Evolutionary conservation across 2,888 invertebrate genomes (phyloP), one percentile per base, ranked within the genome.

Genomic region (Hipparchia sbordonii): DNA sequence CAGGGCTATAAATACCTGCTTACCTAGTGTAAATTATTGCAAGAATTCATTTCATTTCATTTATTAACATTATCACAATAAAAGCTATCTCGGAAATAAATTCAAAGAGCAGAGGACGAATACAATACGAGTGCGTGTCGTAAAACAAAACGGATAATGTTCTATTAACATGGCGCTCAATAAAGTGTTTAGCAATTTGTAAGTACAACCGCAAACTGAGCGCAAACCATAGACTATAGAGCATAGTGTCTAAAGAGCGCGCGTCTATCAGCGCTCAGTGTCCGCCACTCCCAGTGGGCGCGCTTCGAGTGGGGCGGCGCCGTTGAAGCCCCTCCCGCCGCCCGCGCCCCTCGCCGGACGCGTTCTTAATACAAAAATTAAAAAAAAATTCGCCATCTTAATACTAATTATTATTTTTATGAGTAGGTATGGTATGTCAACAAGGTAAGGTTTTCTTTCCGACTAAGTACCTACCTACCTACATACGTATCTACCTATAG

Each of bases 261-360:
- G 72, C 74, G 72, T 73, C 76, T 74, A 74, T 74, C 73, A 69
- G 48, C 57, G 68, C 68, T 56, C 72, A 77, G 80, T 76, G 82
- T 77, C 87, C 86, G 89, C 89, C 90, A 88, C 74, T 61, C 69
- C 69, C 69, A 69, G 84, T 87, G 89, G 85, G 87, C 88, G 89
- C 87, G 90, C 89, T 76, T 78, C 67, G 72, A 63, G 84, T 71
- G 82, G 81, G 92, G 92, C 90, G 92, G 89, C 75, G 85, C 87
- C 78, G 73, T 66, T 51, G 59, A 81, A 59, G 88, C 89, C 80
- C 85, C 92, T 80, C 90, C 92, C 87, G 71, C 73, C 48, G 61
- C 69, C 52, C 61, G 69, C 69, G 61, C 60, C 69, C 61, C 52
- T 69, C 69, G 67, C 71, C 75, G 68, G 73, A 70, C 57, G 56